Evolutionary conservation across 2,113 vertebrate genomes (phyloP), one percentile per base, ranked within the genome.

Genomic region (Drymodes brunneopygia): DNA sequence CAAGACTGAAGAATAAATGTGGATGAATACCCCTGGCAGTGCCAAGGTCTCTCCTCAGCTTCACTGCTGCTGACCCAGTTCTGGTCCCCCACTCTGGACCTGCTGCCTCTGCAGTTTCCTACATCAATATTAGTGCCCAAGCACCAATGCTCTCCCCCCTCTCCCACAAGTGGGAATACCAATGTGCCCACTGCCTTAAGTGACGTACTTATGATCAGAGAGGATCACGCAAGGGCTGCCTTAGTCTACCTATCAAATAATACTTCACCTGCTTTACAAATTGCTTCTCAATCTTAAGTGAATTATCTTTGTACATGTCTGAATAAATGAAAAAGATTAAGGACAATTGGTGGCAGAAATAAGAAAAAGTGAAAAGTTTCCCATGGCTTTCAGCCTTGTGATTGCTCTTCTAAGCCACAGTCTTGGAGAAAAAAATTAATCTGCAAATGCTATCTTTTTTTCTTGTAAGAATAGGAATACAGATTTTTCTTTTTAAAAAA

Each of bases 151-250:
- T 42, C 38, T 38, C 11, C 61, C 7, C 12, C 31, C n/a, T 9
- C n/a, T 72, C 67, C 25, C 35, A 45, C 60, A 40, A 19, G 12
- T 11, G n/a, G 31, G 69, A 89, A 70, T 51, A 57, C 12, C 50
- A 65, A 11, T 0, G 5, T 15, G 38, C 6, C 27, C 0, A 0
- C 72, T 53, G n/a, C 16, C 47, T 50, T 65, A 44, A 70, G 71
- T 8, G 53, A 65, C 0, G 2, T 28, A 19, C 33, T 47, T 42
- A 15, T 0, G 12, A 65, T 80, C 40, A 65, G 67, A 86, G 73
- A 61, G 20, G 44, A 77, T 86, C 54, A 78, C 15, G 54, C 17
- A 40, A 64, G 65, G 3, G 2, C 38, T 66, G n/a, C 29, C 10
- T 84, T 36, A 45, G 35, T 35, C 47, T 56, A 35, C 18, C 33